phyloP scores from a whole-genome alignment of 1,140 invertebrate genomes.

The Campoletis sonorensis region DNA sequence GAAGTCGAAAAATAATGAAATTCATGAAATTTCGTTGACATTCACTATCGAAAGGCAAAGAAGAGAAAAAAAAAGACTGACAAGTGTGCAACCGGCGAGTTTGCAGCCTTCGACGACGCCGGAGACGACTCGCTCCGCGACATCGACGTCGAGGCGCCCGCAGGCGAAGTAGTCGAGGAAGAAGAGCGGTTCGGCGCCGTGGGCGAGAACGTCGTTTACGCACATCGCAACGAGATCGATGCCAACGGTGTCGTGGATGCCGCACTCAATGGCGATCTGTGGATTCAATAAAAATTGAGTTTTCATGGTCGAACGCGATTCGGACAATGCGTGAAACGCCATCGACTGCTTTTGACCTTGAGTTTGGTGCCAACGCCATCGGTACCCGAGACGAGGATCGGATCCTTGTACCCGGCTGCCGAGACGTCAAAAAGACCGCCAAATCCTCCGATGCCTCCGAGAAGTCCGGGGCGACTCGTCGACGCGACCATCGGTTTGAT shows the following conservation, averaged over 20 bases:
- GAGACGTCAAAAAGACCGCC: constrained; percentile 93
- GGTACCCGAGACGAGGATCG: constrained; percentile 94
- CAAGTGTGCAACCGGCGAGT: constrained; percentile 90
- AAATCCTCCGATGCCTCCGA: constrained; percentile 93
- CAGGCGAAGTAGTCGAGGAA: constrained; percentile 98
- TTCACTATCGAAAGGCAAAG: constrained; percentile 10
- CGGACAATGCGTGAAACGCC: too few relatives aligned
- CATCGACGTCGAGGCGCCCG: constrained; percentile 86
- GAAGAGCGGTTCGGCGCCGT: constrained; percentile 96
- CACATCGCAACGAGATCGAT: constrained; percentile 99
- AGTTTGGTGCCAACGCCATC: constrained; percentile 98
- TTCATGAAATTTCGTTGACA: not conserved
- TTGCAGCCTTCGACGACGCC: constrained; percentile 93
- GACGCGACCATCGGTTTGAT: constrained; percentile 88
- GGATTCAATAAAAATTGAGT: constrained; percentile 32
- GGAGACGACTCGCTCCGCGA: constrained; percentile 86
- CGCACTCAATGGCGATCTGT: constrained; percentile 88
- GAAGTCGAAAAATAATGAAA: constrained; percentile 36
- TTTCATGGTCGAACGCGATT: not conserved
- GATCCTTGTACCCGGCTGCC: constrained; percentile 84
- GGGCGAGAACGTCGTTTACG: constrained; percentile 96
- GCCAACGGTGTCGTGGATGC: constrained; percentile 91
- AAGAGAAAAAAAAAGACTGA: constrained; percentile 79
- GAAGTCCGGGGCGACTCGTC: constrained; percentile 84
- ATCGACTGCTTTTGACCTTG: constrained; percentile 78